Base-by-base conservation (phyloP, 2,888 invertebrate genomes). In the Eristalinus aeneus region DNA sequence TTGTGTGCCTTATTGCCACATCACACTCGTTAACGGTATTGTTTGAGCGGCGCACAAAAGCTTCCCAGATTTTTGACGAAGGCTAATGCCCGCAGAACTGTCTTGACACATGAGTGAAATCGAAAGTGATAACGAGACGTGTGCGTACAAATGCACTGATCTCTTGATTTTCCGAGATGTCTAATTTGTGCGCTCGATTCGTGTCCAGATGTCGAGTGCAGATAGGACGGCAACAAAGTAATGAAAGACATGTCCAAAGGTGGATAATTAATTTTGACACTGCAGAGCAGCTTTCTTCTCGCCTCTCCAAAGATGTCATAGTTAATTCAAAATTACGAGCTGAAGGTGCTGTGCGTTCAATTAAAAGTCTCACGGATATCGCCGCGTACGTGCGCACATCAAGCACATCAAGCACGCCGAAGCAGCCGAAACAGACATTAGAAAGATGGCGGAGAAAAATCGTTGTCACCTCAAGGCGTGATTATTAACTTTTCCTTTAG, bases 381-480 rank as follows among this genome's bases (percentile, higher is more conserved):
- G 16, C n/a, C 16, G 6, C n/a, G 80, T 85, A 64, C 73, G 64
- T 73, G 36, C 54, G 64, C 36, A 85, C 73, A 80, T 69, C 76
- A 73, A 85, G 64, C 36, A 85, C 73, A 80, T 69, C 76, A 73
- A 85, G 80, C 73, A 75, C 75, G 79, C 85, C 73, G 39, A 54
- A 53, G 53, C 36, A 58, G 65, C 61, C 53, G 46, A 60, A 64
- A 65, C 46, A 67, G 58, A 27, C 56, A 75, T 75, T 76, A 72
- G 75, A 79, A 75, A 56, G 60, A 76, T 68, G 69, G 23, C 72
- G 63, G 60, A 54, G 65, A 36, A 76, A 80, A 76, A 77, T 60
- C 54, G 68, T 80, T 80, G 81, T 81, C 85, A 85, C 85, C 85
- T 65, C 64, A 77, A 85, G 85, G 85, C 85, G 81, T 77, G 85